Evolutionary conservation across 2,888 invertebrate genomes (phyloP).

Genomic region (Drosophila neonasuta): DNA sequence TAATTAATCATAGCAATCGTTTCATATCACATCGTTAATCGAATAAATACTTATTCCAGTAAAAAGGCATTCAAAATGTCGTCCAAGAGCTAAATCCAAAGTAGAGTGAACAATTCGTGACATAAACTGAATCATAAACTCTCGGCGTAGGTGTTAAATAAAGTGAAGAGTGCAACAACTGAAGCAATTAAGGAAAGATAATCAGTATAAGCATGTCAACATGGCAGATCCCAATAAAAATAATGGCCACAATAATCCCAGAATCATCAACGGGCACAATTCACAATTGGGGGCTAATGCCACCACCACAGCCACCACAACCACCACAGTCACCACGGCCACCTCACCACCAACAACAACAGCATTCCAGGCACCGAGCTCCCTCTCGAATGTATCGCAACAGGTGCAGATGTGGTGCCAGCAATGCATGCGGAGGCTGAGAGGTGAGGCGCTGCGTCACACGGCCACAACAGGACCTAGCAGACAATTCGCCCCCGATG

Average conservation of each 20-base stretch:
- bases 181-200: constrained; percentile 4
- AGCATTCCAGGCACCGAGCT: constrained; percentile 2
- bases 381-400: constrained; percentile 16
- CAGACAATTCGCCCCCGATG: constrained; percentile 24
- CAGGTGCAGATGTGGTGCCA: constrained; percentile 52
- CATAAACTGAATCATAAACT: background rate
- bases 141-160: background rate
- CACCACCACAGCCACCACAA: background rate
- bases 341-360: background rate
- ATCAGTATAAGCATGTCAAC: constrained; percentile 48
- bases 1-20: constrained; percentile 25
- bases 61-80: constrained; percentile 31
- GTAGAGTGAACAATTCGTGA: constrained; percentile 39
- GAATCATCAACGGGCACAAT: constrained; percentile 31
- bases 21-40: constrained; percentile 10
- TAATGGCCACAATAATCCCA: constrained; percentile 27
- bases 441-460: constrained; percentile 51
- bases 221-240: constrained; percentile 61
- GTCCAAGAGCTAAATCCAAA: constrained; percentile 40
- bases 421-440: constrained; percentile 44
- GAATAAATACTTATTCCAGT: background rate
- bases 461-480: constrained; percentile 63
- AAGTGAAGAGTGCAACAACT: constrained; percentile 7
- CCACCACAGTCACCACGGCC: background rate
- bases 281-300: constrained; percentile 3